Evolutionary conservation across 2,113 vertebrate genomes (phyloP).

Genomic region (Lagenorhynchus albirostris): DNA sequence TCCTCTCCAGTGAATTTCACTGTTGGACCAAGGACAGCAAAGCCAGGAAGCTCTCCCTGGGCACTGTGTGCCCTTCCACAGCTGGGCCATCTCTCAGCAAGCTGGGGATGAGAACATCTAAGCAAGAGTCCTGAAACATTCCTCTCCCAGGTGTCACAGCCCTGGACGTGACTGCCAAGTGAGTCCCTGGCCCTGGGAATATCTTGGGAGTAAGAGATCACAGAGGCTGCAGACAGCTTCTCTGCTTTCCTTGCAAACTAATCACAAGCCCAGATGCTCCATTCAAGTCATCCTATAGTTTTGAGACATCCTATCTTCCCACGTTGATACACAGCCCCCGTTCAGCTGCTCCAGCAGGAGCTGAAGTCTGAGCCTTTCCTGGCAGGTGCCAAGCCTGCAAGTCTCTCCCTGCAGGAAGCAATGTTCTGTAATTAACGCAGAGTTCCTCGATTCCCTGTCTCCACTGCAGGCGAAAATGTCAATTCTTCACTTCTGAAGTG

Average conservation of each 20-base stretch:
- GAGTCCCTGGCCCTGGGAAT: background rate
- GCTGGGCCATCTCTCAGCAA: background rate
- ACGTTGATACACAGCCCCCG: rapidly evolving
- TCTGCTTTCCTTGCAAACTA: background rate
- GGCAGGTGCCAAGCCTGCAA: background rate
- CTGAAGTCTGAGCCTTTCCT: background rate
- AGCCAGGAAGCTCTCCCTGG: rapidly evolving
- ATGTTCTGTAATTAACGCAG: background rate
- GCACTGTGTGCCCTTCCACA: rapidly evolving
- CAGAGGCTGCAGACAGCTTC: rapidly evolving
- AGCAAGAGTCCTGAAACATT: background rate
- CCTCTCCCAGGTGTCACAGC: background rate
- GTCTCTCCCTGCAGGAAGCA: background rate
- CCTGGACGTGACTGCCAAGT: background rate
- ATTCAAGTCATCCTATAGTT: background rate
- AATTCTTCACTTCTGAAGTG: background rate
- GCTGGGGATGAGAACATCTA: rapidly evolving
- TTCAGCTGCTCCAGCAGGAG: rapidly evolving
- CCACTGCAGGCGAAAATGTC: background rate
- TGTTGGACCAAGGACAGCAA: rapidly evolving
- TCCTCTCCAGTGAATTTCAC: rapidly evolving
- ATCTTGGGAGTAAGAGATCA: rapidly evolving
- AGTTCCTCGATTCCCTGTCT: background rate
- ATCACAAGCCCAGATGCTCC: background rate
- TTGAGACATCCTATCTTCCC: rapidly evolving